These are phyloP conservation scores for Trialeurodes vaporariorum DNA, from an alignment of 1,140 invertebrate genomes.

Conservation along the genomic window DNA sequence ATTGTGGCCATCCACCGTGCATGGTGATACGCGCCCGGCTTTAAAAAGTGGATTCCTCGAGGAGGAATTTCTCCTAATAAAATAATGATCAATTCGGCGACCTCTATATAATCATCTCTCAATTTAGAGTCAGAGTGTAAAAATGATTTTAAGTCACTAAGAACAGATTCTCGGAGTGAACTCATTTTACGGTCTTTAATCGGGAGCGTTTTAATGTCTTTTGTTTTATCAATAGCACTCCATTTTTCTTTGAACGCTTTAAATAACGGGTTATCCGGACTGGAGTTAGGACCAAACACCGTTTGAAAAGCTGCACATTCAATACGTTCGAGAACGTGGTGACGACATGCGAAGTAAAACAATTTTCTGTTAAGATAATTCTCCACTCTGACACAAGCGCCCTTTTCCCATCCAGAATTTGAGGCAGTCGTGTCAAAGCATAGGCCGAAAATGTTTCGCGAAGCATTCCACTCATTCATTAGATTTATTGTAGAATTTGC, in stretches of 20 bases:
- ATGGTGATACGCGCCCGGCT: slow-evolving; percentile 29
- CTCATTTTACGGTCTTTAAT: no score
- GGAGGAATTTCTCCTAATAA: slow-evolving; percentile 31
- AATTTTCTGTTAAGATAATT: slow-evolving; percentile 14
- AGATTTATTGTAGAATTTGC: slow-evolving; percentile 7
- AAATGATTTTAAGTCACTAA: no score
- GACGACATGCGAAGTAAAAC: slow-evolving; percentile 18
- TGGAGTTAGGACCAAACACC: slow-evolving; percentile 8
- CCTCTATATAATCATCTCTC: slow-evolving; percentile 32
- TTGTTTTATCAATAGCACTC: no score
- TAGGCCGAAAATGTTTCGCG: slow-evolving; percentile 17
- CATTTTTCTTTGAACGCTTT: slow-evolving; percentile 19
- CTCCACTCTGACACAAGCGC: slow-evolving; percentile 17
- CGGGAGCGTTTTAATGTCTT: no score
- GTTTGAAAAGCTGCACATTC: slow-evolving; percentile 12
- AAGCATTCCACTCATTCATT: slow-evolving; percentile 13
- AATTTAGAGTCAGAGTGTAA: no score
- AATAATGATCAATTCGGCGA: slow-evolving; percentile 32
- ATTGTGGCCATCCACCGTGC: slow-evolving; percentile 33
- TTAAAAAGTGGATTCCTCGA: slow-evolving; percentile 27
- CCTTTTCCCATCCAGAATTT: slow-evolving; percentile 17
- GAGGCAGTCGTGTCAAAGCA: slow-evolving; percentile 20
- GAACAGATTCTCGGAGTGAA: no score
- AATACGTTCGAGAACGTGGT: slow-evolving; percentile 21
- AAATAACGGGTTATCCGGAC: slow-evolving; percentile 18